Base-by-base conservation (phyloP, 2,888 invertebrate species). In the Leucophenga montana region DNA sequence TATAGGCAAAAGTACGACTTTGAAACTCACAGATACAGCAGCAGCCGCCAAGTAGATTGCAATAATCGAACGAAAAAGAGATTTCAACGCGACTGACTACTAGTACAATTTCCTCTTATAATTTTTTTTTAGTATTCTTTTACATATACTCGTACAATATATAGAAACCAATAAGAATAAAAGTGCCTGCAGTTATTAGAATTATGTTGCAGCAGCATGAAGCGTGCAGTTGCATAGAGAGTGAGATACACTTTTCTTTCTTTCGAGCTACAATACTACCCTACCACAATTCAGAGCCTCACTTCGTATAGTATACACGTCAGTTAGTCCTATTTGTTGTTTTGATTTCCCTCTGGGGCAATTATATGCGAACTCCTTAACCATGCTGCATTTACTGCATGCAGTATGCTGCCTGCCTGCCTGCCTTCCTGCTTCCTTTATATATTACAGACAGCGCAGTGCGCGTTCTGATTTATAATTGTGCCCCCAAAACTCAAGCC, bases 181-280 rank as follows among this genome's bases (percentile, higher is more conserved):
- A 22, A 77, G 64, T 66, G 80, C 82, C 78, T 73, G 71, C 70
- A 75, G 80, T 70, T 78, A 75, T 75, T 73, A 83, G 82, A 78
- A 78, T 67, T 77, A 80, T 75, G 64, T 78, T 77, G 73, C 73
- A 71, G 73, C 73, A 71, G 61, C 57, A 20, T 22, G n/a, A 16
- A 57, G 57, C 50, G 50, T 50, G n/a, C 9, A 57, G 18, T 18
- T 56, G 13, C 22, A 56, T 18, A 56, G 27, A 27, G 27, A 27
- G 27, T 27, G 11, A 39, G 39, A 3, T 39, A 39, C 8, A 39
- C 11, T 11, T 39, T 39, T 3, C 39, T 39, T 39, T 39, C 39
- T 11, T 11, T 39, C 33, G 33, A 33, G 33, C 8, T 33, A 33
- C 33, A 33, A 33, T 33, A 33, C 33, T 33, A 33, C 3, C 3